Base-by-base conservation (phyloP, 1,140 invertebrate genomes). In the Riptortus pedestris region DNA sequence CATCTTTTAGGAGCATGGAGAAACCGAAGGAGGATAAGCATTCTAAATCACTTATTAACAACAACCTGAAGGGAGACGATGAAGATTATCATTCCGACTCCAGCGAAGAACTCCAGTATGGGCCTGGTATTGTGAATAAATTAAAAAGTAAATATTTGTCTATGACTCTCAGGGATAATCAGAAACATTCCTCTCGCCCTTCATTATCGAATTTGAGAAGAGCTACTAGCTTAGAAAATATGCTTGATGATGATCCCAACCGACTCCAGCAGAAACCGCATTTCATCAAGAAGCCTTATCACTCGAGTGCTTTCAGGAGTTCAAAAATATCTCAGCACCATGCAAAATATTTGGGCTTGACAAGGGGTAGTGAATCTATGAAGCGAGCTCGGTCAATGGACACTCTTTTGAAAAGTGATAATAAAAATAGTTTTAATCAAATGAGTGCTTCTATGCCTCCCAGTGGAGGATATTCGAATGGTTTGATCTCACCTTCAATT, bases 101-200 rank as follows among this genome's bases (percentile, higher is more conserved):
- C 66, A 83, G 78, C 60, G 88, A 92, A 75, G 91, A 93, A 70
- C 74, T 93, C 20, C 85, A 87, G 68, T 95, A 94, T 76, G 91
- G 91, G 0, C 91, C 91, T 11, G 91, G 91, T 7, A 93, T 95
- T 70, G 91, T 95, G 3, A 90, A 87, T 68, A 87, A 86, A 70
- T 77, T 93, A 48, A 85, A 88, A 71, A 87, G 86, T 71, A 86
- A 88, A 69, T 93, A 91, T 73, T 79, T 93, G 63, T 90, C 86
- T 71, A 77, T 93, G 38, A 87, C 88, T 1, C 74, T 90, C 58
- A 78, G 88, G 9, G 85, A 88, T 67, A 78, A 77, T 48, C 79
- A 79, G 33, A 76, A 72, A 66, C 76, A 73, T 62, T 80, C 80
- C 61, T 77, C 77, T n/a, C 77, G 85, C 26, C 80, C 79, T 4